phyloP scores from a whole-genome alignment of 2,797 vertebrate species.

The Protonibea diacanthus region DNA sequence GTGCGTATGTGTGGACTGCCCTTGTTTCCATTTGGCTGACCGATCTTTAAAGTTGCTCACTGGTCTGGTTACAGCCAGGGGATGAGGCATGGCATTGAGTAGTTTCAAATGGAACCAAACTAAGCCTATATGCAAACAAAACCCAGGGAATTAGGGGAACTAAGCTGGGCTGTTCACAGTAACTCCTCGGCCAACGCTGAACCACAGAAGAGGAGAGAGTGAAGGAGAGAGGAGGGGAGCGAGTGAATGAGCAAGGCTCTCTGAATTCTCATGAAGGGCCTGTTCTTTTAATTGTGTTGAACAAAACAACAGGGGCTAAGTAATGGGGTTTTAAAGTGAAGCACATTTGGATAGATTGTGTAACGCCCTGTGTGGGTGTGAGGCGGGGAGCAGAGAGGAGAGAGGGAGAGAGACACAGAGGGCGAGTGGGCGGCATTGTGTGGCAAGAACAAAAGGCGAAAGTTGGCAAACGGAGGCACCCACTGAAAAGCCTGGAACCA shows the following conservation, averaged over 20 bases:
- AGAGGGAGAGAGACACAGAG: constrained; percentile 73
- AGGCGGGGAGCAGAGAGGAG: constrained; percentile 68
- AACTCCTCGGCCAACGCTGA: constrained; percentile 71
- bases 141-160: constrained; percentile 81
- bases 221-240: constrained; percentile 64
- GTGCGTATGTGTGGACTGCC: constrained; percentile 38
- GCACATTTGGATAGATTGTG: constrained; percentile 85
- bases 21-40: constrained; percentile 67
- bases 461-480: constrained; percentile 83
- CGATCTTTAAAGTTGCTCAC: constrained; percentile 79
- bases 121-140: constrained; percentile 87
- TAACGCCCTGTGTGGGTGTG: constrained; percentile 86
- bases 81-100: constrained; percentile 74
- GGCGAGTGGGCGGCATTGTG: constrained; percentile 83
- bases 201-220: constrained; percentile 62
- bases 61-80: constrained; percentile 73
- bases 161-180: constrained; percentile 77
- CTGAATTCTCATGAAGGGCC: constrained; percentile 82
- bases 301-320: constrained; percentile 85
- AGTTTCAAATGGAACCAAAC: constrained; percentile 80
- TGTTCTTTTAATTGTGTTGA: constrained; percentile 86
- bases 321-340: constrained; percentile 86
- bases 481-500: constrained; percentile 82
- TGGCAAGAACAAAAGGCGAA: constrained; percentile 83
- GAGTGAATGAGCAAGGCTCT: constrained; percentile 59